phyloP scores from a whole-genome alignment of 2,113 vertebrate species.

The Notarius lentiginosus region DNA sequence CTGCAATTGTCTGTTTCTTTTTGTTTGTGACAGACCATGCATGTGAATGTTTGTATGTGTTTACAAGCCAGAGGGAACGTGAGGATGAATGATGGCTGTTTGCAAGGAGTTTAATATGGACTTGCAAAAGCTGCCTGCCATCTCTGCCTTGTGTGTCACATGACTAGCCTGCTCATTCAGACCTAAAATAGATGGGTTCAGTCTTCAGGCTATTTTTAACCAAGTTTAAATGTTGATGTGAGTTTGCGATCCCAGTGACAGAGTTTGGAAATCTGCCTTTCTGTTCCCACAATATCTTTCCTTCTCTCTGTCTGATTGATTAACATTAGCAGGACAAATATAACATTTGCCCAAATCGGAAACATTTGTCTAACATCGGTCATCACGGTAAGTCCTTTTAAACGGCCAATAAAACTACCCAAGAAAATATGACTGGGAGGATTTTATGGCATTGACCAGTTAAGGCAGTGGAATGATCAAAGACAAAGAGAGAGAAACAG shows the following conservation, averaged over 20 bases:
- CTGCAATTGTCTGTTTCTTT: not conserved
- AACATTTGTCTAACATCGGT: conserved; percentile 32
- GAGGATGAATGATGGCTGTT: not conserved
- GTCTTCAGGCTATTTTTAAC: conserved; percentile 54
- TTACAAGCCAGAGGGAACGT: not conserved
- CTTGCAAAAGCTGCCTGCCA: conserved; percentile 39
- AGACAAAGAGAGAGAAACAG: conserved; percentile 64
- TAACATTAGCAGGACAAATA: not conserved
- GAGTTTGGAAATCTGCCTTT: conserved; percentile 26
- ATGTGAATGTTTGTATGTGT: not conserved
- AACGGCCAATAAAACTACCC: conserved; percentile 48
- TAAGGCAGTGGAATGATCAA: conserved; percentile 48
- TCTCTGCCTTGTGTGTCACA: conserved; percentile 46
- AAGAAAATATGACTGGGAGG: conserved; percentile 40
- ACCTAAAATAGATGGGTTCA: conserved; percentile 54
- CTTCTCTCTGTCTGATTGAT: conserved; percentile 15
- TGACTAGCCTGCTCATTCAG: conserved; percentile 52
- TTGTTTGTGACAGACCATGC: conserved; percentile 1
- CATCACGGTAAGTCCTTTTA: conserved; percentile 49
- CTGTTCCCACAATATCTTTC: not conserved
- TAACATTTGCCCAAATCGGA: conserved; percentile 17
- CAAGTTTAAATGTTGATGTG: conserved; percentile 45
- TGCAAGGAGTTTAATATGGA: conserved; percentile 1
- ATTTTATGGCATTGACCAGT: conserved; percentile 50
- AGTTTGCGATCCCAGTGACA: conserved; percentile 16